Evolutionary conservation across 1,140 invertebrate genomes (phyloP).

Genomic region (Ooceraea biroi): DNA sequence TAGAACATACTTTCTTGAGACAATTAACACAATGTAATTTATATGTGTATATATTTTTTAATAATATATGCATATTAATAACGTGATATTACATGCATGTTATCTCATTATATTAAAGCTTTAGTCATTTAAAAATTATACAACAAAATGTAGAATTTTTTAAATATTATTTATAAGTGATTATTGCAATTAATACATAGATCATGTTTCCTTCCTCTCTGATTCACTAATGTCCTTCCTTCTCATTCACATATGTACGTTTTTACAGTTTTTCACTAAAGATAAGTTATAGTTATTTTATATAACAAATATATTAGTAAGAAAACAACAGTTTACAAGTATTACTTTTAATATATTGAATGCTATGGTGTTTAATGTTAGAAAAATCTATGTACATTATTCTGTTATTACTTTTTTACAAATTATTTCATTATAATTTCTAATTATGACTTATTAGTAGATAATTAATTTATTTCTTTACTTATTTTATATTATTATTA

Average conservation of each 20-base stretch:
- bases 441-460: not conserved
- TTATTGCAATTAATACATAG: not conserved
- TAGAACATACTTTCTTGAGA: not conserved
- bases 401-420: not conserved
- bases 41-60: too few species aligned
- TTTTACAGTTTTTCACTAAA: not conserved
- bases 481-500: not conserved
- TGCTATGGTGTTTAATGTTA: not conserved
- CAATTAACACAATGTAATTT: not conserved
- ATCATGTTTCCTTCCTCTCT: not conserved
- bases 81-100: not conserved
- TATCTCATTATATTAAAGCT: not conserved
- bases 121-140: not conserved
- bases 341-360: conserved; percentile 7
- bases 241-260: not conserved
- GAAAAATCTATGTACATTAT: conserved; percentile 8
- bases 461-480: not conserved
- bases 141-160: not conserved
- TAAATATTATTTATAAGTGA: conserved; percentile 1
- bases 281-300: not conserved
- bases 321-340: not conserved
- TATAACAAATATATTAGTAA: not conserved
- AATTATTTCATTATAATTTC: not conserved
- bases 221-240: not conserved
- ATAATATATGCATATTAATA: too few species aligned